Percentiles rank a stretch among this genome's conserved stretches.
phyloP scores from a whole-genome alignment of 2,113 vertebrate species.

The Saimiri boliviensis region DNA sequence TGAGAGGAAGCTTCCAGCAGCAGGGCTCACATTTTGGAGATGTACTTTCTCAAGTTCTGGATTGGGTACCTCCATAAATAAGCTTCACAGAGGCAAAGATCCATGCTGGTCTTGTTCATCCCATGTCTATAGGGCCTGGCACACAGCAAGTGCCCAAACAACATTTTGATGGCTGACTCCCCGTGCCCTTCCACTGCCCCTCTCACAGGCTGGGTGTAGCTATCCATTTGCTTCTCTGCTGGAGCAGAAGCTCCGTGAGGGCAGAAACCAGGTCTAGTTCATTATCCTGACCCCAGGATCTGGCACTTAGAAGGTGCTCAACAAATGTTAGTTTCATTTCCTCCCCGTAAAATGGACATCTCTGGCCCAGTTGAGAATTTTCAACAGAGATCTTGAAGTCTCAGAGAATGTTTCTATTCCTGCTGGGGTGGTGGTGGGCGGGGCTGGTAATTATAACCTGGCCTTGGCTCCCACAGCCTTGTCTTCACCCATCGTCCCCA shows the following conservation, averaged over 20 bases:
- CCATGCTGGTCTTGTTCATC: neutral
- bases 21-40: neutral
- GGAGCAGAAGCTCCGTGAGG: neutral
- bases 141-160: neutral
- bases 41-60: neutral
- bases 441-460: conserved; percentile 49
- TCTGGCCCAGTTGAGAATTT: neutral
- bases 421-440: neutral
- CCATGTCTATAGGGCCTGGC: neutral
- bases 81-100: neutral
- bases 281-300: neutral
- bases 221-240: neutral
- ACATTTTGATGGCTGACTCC: neutral
- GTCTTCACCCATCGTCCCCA: neutral
- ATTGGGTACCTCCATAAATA: neutral
- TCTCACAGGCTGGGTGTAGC: fast-evolving
- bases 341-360: neutral
- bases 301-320: neutral
- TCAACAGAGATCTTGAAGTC: neutral
- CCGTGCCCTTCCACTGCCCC: neutral
- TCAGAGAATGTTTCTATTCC: neutral
- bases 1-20: neutral
- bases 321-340: neutral
- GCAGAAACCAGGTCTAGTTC: neutral
- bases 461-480: neutral